Evolutionary conservation across 2,888 invertebrate species (phyloP).

Genomic region (Eretmocerus hayati): DNA sequence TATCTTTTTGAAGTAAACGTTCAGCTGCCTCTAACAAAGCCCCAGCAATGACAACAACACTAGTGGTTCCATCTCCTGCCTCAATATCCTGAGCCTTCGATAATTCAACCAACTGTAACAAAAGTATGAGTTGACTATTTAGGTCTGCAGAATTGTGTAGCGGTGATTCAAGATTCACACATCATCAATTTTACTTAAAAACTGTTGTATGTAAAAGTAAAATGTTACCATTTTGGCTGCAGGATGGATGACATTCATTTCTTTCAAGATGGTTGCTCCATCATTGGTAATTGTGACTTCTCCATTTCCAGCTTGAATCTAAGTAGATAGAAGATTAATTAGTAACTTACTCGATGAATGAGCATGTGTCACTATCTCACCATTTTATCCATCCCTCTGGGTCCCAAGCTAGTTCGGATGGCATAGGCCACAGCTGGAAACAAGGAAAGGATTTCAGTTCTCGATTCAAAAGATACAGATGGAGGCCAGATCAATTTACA

Average conservation of each 20-base stretch:
- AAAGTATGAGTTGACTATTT: too few relatives aligned
- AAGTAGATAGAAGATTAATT: conserved; percentile 12
- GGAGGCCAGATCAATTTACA: too few relatives aligned
- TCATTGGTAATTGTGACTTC: conserved; percentile 99
- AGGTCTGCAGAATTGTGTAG: too few relatives aligned
- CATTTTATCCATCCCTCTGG: conserved; percentile 99
- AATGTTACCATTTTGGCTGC: conserved; percentile 91
- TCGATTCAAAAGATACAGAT: too few relatives aligned
- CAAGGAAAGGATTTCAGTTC: too few relatives aligned
- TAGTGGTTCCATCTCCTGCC: conserved; percentile 99
- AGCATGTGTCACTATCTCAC: conserved; percentile 48
- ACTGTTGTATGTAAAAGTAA: too few relatives aligned
- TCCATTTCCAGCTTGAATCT: conserved; percentile 94
- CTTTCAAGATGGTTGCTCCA: conserved; percentile 97
- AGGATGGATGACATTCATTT: conserved; percentile 97
- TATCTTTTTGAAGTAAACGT: conserved; percentile 84
- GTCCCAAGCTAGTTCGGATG: conserved; percentile 95
- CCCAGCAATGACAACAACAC: conserved; percentile 96
- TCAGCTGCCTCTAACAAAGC: conserved; percentile 91
- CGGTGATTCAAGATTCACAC: too few relatives aligned
- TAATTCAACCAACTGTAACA: conserved; percentile 85
- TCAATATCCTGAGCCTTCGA: conserved; percentile 98
- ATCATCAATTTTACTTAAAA: too few relatives aligned
- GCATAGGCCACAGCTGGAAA: conserved; percentile 99
- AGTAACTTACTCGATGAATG: background rate